Base-by-base conservation (phyloP, 2,888 invertebrate species). In the Diaprepes abbreviatus region DNA sequence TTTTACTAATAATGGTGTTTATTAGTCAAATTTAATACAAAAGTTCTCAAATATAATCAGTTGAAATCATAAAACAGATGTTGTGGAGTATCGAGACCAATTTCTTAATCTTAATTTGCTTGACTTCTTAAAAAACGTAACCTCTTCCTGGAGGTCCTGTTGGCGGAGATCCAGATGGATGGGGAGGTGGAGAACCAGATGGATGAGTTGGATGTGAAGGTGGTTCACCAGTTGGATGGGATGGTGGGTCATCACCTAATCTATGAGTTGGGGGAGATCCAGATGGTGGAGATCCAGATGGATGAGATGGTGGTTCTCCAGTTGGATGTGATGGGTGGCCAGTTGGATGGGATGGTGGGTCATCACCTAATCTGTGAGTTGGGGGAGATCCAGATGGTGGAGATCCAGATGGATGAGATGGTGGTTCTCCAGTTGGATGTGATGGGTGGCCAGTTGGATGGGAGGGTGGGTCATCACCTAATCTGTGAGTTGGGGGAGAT, bases 171-270 rank as follows among this genome's bases (percentile, higher is more conserved):
- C n/a, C n/a, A n/a, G n/a, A n/a, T 24, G n/a, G n/a, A n/a, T n/a
- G n/a, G n/a, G n/a, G n/a, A n/a, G 24, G 24, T 80, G 24, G 24
- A 5, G 3, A 3, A 4, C 24, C 24, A 24, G 24, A 12, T 43
- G 43, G 43, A 12, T 7, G 43, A 71, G 72, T n/a, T n/a, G n/a
- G n/a, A n/a, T n/a, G n/a, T n/a, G n/a, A 75, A 72, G 66, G 55
- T 68, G 55, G 24, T 4, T 24, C 24, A 5, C 24, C 24, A 24
- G 24, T 24, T 24, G 24, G 24, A 4, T 3, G 65, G 48, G 72
- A 54, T 17, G 73, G 52, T 60, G 28, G 40, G 19, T 38, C 65
- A 40, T 57, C 58, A 43, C 35, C 60, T 43, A 66, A 65, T 63
- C 57, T 36, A 48, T 3, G 66, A 72, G 66, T 66, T 62, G 60